Evolutionary conservation across 2,888 invertebrate genomes (phyloP).

Genomic region (Drosophila tanythrix): DNA sequence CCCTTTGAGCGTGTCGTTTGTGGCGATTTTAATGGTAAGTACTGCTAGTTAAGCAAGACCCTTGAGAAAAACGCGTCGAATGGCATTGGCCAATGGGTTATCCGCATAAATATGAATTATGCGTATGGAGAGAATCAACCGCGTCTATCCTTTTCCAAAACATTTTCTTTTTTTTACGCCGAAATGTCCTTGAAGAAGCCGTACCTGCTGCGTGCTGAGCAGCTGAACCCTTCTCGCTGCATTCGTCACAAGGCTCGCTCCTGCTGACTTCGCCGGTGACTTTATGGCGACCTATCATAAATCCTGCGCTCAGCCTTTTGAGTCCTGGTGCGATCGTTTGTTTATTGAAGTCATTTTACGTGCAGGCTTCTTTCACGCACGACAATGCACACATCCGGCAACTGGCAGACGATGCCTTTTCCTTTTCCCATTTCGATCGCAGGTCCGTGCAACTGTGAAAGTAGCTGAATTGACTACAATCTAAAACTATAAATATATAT

Average conservation of each 20-base stretch:
- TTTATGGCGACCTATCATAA: constrained; percentile 62
- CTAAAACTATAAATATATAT: constrained; percentile 1
- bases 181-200: constrained; percentile 58
- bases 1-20: constrained; percentile 97
- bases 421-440: constrained; percentile 4
- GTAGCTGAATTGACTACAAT: constrained; percentile 22
- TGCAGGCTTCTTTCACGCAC: constrained; percentile 28
- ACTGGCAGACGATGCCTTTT: constrained; percentile 11
- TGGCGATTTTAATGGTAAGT: constrained; percentile 96
- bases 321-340: constrained; percentile 35
- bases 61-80: constrained; percentile 52
- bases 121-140: constrained; percentile 13
- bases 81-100: constrained; percentile 78
- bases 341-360: constrained; percentile 55
- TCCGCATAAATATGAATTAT: constrained; percentile 62
- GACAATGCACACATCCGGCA: constrained; percentile 45
- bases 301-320: constrained; percentile 33
- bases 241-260: constrained; percentile 59
- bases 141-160: constrained; percentile 17
- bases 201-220: constrained; percentile 58
- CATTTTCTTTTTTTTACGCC: constrained; percentile 40
- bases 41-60: constrained; percentile 52
- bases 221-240: constrained; percentile 64
- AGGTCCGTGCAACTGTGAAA: constrained; percentile 49
- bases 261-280: constrained; percentile 52